These are phyloP conservation scores for Anticlea derivata DNA, from an alignment of 2,888 invertebrate species.

Conservation along the genomic window DNA sequence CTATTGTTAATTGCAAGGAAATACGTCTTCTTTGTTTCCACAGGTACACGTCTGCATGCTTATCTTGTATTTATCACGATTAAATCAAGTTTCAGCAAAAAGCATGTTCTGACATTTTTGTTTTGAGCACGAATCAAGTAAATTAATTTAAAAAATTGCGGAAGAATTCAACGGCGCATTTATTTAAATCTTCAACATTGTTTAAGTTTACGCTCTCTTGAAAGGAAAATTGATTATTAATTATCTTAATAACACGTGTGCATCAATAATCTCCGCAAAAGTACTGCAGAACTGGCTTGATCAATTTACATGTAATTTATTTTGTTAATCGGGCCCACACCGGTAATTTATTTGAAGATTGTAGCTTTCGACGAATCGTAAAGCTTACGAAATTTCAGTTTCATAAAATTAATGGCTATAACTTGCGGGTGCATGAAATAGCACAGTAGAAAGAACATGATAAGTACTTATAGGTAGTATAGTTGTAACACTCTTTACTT, in stretches of 20 bases:
- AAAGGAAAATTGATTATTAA: slow-evolving; percentile 75
- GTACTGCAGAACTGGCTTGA: slow-evolving; percentile 43
- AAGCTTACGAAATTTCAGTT: slow-evolving; percentile 13
- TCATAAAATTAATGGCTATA: neutral
- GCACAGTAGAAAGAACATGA: no score
- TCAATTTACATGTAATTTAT: slow-evolving; percentile 68
- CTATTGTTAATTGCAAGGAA: slow-evolving; percentile 7
- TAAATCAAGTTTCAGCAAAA: neutral
- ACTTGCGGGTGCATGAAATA: neutral
- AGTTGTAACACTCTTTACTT: no score
- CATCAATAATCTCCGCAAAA: slow-evolving; percentile 68
- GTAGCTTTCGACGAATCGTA: slow-evolving; percentile 14
- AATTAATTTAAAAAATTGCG: slow-evolving; percentile 36
- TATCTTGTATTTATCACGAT: slow-evolving; percentile 3
- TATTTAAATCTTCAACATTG: slow-evolving; percentile 46
- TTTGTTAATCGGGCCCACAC: slow-evolving; percentile 44
- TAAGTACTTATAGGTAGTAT: no score
- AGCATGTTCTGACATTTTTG: slow-evolving; percentile 5
- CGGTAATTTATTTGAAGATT: slow-evolving; percentile 27
- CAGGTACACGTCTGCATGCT: neutral
- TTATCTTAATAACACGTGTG: slow-evolving; percentile 50
- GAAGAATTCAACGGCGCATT: slow-evolving; percentile 47
- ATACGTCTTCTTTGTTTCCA: slow-evolving; percentile 13
- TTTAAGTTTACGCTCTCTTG: slow-evolving; percentile 48
- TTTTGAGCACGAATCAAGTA: slow-evolving; percentile 3